Base-by-base conservation (phyloP, 2,888 invertebrate genomes). In the Amiota minor region DNA sequence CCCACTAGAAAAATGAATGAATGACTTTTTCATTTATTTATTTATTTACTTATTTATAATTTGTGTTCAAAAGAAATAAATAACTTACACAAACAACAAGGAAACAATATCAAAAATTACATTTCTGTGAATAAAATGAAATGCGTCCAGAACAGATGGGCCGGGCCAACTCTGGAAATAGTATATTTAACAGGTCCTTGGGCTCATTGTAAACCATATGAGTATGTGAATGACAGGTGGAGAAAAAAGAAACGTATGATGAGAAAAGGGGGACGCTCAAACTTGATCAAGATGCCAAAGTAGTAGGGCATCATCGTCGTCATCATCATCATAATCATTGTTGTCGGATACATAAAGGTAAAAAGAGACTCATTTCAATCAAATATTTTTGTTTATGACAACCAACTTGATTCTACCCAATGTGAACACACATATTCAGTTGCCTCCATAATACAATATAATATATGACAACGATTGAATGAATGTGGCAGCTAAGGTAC, bases 381-480 rank as follows among this genome's bases (percentile, higher is more conserved):
- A 83, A 82, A 82, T 77, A 80, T 78, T 75, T 79, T 83, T 82
- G 81, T 77, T 82, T 83, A 79, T 83, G 81, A 82, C 82, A 79
- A 35, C 35, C 35, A 6, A 35, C 35, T 35, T 2, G 35, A 4
- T 35, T 2, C 35, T 35, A 8, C 35, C 35, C 35, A 35, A 35
- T 35, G 6, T 35, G 35, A 35, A 35, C 6, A 35, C 23, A 23
- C 35, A 35, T 35, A 35, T 35, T 35, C 35, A 35, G 2, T 2
- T 35, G 35, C 6, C 6, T 35, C 6, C 35, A 35, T 35, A 23
- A 35, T 35, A n/a, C n/a, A n/a, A n/a, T 35, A 6, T 35, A 6
- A 35, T 35, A 35, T 35, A 35, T 35, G 35, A 35, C 6, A 35
- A 35, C 6, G 35, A 6, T 35, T 35, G 6, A 35, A 8, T 35